Conservation (phyloP, 2,797 vertebrate species). For the Chelonia mydas region DNA sequence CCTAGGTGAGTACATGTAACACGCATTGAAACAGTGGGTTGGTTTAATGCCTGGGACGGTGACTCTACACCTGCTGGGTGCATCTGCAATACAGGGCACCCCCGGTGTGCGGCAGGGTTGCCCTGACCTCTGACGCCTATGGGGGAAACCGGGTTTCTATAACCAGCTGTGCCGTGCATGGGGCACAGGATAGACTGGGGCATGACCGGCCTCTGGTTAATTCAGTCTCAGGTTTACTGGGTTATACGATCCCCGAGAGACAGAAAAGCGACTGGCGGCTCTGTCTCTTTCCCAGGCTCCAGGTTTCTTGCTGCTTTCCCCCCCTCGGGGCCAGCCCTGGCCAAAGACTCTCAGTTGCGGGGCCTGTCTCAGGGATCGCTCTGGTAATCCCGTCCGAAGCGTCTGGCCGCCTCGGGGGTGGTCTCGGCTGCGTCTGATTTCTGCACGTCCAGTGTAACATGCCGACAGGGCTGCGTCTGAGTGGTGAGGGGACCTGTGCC, state of each 20-base stretch:
- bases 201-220: too few relatives aligned
- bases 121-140: background rate
- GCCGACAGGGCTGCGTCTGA: background rate
- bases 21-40: background rate
- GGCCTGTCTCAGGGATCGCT: too few relatives aligned
- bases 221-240: too few relatives aligned
- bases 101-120: background rate
- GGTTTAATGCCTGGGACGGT: too few relatives aligned
- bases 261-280: background rate
- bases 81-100: background rate
- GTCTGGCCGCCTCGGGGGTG: background rate
- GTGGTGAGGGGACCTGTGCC: background rate
- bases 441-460: accelerated
- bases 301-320: background rate
- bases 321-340: too few relatives aligned
- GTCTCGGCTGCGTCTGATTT: background rate
- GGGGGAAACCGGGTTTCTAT: background rate
- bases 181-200: too few relatives aligned
- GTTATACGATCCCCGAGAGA: background rate
- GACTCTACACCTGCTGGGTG: background rate
- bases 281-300: background rate
- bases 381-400: too few relatives aligned
- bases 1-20: background rate
- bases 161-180: background rate
- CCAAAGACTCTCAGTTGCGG: too few relatives aligned